Percentiles rank a stretch among this genome's conserved stretches.
Conservation (phyloP, 2,797 vertebrate species). For the Pseudomugil tenellus region DNA sequence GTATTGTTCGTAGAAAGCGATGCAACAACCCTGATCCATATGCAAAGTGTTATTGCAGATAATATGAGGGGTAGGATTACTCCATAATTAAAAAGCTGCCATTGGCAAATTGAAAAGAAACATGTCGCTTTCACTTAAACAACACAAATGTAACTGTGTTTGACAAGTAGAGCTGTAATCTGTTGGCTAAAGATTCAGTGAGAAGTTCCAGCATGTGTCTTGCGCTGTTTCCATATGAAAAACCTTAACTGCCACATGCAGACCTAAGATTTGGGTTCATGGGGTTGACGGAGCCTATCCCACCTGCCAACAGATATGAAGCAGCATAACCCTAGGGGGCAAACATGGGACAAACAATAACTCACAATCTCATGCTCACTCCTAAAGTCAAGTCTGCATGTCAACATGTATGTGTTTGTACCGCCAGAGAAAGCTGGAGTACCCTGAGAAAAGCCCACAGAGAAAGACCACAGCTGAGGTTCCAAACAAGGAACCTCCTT, state of each 20-base stretch:
- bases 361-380: background rate
- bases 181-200: constrained; percentile 25
- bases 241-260: constrained; percentile 14
- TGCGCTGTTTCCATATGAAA: constrained; percentile 6
- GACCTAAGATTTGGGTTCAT: constrained; percentile 3
- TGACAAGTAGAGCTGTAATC: constrained; percentile 37
- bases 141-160: constrained; percentile 23
- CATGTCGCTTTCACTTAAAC: constrained; percentile 30
- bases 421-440: too few species aligned
- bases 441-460: too few species aligned
- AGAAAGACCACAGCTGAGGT: too few species aligned
- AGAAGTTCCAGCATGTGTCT: constrained; percentile 9
- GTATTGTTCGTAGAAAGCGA: constrained; percentile 64
- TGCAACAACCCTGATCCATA: constrained; percentile 59
- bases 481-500: too few species aligned
- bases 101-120: constrained; percentile 51
- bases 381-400: background rate
- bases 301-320: background rate
- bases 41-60: constrained; percentile 56
- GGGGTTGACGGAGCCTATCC: background rate
- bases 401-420: background rate
- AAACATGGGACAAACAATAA: background rate
- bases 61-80: constrained; percentile 49
- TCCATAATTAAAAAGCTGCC: constrained; percentile 59
- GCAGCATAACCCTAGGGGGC: background rate